These are phyloP conservation scores for Apodemus agrarius DNA, from an alignment of 2,797 vertebrate genomes.

Conservation along the genomic window DNA sequence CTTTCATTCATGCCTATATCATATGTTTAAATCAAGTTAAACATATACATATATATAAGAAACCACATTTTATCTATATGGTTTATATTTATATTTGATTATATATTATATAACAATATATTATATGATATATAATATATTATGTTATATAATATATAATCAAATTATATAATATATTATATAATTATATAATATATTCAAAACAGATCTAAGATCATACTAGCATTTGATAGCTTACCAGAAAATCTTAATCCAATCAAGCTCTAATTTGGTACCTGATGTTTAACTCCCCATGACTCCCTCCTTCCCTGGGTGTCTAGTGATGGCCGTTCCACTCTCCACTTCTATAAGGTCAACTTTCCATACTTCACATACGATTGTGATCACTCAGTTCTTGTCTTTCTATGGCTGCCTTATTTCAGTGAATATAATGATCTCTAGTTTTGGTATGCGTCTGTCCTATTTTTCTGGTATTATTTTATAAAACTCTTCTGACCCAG, in stretches of 20 bases:
- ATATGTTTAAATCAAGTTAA: not conserved
- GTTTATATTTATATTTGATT: too few species aligned
- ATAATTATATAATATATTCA: too few species aligned
- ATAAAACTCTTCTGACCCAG: not conserved
- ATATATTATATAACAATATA: too few species aligned
- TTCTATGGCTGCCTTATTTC: not conserved
- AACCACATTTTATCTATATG: too few species aligned
- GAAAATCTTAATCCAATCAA: not conserved
- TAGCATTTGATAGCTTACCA: not conserved
- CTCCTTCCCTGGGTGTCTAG: too few species aligned
- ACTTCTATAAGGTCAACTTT: not conserved
- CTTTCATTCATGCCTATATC: not conserved
- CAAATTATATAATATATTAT: too few species aligned
- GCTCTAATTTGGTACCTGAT: not conserved
- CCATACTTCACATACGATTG: not conserved
- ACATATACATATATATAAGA: not conserved
- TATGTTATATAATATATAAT: too few species aligned
- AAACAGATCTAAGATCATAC: not conserved
- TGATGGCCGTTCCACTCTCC: not conserved
- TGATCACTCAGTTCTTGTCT: not conserved
- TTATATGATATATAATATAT: too few species aligned
- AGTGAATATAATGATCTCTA: not conserved
- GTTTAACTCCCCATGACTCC: not conserved
- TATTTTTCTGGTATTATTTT: not conserved
- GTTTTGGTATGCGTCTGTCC: not conserved